Evolutionary conservation across 2,888 invertebrate species (phyloP).

Genomic region (Anagyrus pseudococci): DNA sequence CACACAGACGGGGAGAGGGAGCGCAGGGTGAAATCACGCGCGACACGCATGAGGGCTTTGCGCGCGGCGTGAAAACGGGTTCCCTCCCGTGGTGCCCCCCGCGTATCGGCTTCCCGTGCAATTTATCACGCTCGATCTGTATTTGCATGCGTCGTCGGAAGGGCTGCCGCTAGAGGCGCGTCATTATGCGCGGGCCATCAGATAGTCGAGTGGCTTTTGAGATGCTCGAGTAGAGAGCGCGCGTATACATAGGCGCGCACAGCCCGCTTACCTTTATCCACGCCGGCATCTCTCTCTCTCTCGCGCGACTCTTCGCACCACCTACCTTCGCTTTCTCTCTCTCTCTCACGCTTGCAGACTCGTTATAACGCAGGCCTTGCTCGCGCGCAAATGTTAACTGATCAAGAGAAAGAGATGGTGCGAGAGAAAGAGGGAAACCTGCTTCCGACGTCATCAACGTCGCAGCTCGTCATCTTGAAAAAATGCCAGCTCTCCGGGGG

Average conservation of each 20-base stretch:
- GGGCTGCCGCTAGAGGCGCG: slow-evolving; percentile 42
- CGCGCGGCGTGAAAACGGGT: slow-evolving; percentile 52
- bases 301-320: slow-evolving; percentile 39
- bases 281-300: slow-evolving; percentile 3
- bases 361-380: neutral
- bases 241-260: slow-evolving; percentile 60
- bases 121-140: slow-evolving; percentile 62
- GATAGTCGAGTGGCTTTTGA: slow-evolving; percentile 61
- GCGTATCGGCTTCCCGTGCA: slow-evolving; percentile 57
- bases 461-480: slow-evolving; percentile 28
- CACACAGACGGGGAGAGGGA: slow-evolving; percentile 5
- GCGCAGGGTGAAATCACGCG: slow-evolving; percentile 30
- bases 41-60: slow-evolving; percentile 21
- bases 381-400: slow-evolving; percentile 42
- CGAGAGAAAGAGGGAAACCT: slow-evolving; percentile 22
- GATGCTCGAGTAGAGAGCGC: too few relatives aligned
- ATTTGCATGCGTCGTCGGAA: slow-evolving; percentile 62
- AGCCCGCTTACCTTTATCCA: slow-evolving; percentile 34
- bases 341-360: slow-evolving; percentile 29
- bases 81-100: slow-evolving; percentile 59
- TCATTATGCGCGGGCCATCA: slow-evolving; percentile 58
- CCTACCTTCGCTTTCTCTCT: slow-evolving; percentile 33
- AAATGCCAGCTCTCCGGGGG: slow-evolving; percentile 2
- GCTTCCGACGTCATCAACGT: slow-evolving; percentile 36
- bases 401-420: slow-evolving; percentile 54